Conservation (phyloP, 2,797 vertebrate species). For the Serranus cabrilla region DNA sequence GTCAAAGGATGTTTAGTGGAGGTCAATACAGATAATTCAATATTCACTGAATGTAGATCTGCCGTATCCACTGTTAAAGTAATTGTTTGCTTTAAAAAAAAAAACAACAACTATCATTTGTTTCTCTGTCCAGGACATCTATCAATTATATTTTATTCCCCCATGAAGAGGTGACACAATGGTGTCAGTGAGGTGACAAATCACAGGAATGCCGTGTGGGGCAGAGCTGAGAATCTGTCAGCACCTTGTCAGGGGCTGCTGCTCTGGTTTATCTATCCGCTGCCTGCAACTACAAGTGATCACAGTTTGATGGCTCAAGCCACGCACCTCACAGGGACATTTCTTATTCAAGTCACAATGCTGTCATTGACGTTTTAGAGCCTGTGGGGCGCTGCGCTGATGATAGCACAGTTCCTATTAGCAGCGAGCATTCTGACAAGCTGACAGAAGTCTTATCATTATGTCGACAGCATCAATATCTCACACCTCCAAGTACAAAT, state of each 20-base stretch:
- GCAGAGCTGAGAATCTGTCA: constrained; percentile 69
- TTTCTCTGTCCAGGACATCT: constrained; percentile 45
- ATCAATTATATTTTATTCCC: constrained; percentile 70
- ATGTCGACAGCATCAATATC: constrained; percentile 55
- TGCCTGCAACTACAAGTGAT: constrained; percentile 80
- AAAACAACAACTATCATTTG: constrained; percentile 24
- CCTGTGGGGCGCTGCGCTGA: constrained; percentile 48
- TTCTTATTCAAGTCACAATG: constrained; percentile 83
- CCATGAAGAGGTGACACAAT: constrained; percentile 64
- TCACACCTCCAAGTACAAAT: constrained; percentile 64
- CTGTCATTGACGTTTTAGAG: constrained; percentile 75
- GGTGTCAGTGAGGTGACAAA: constrained; percentile 72
- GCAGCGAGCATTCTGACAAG: constrained; percentile 53
- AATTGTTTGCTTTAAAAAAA: constrained; percentile 16
- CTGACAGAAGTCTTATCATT: constrained; percentile 69
- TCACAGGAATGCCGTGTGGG: constrained; percentile 60
- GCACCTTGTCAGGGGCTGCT: constrained; percentile 69
- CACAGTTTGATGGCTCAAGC: constrained; percentile 81
- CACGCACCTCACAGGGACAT: constrained; percentile 63
- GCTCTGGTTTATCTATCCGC: constrained; percentile 70
- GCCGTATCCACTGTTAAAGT: background rate
- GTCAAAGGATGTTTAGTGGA: background rate
- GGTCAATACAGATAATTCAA: constrained; percentile 3
- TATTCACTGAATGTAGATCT: background rate
- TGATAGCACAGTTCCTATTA: constrained; percentile 74